These are phyloP conservation scores for Rhodeus uyekii DNA, from an alignment of 2,797 vertebrate species.

Conservation along the genomic window DNA sequence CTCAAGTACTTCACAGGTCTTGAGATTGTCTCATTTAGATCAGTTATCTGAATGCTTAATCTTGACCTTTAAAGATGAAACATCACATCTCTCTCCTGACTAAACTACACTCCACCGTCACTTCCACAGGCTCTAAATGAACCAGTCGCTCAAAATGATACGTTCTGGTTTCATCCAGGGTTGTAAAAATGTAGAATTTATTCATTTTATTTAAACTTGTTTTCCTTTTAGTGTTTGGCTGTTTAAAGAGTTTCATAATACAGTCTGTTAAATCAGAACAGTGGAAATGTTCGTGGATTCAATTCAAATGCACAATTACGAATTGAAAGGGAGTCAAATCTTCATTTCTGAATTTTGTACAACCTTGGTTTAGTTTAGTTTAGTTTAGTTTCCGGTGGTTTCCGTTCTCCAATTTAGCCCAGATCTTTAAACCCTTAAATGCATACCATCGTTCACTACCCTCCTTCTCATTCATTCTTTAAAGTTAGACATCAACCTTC, in stretches of 20 bases:
- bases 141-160: not conserved
- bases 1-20: constrained; percentile 1
- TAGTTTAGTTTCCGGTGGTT: not conserved
- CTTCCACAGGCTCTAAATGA: constrained; percentile 9
- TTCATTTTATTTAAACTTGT: too few relatives aligned
- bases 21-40: constrained; percentile 69
- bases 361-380: too few relatives aligned
- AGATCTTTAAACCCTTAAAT: too few relatives aligned
- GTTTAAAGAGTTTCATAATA: not conserved
- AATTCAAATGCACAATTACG: not conserved
- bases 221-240: not conserved
- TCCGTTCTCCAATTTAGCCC: not conserved
- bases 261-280: constrained; percentile 44
- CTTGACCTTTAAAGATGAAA: constrained; percentile 66
- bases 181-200: too few relatives aligned
- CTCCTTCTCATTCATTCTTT: too few relatives aligned
- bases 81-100: not conserved
- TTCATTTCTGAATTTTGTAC: not conserved
- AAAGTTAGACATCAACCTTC: too few relatives aligned
- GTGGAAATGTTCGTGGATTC: not conserved
- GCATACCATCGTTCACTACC: too few relatives aligned
- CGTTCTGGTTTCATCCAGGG: constrained; percentile 28
- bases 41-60: constrained; percentile 72
- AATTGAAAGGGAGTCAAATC: not conserved
- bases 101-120: not conserved